Base-by-base conservation (phyloP, 2,888 invertebrate species). In the Stenoptilia bipunctidactyla region DNA sequence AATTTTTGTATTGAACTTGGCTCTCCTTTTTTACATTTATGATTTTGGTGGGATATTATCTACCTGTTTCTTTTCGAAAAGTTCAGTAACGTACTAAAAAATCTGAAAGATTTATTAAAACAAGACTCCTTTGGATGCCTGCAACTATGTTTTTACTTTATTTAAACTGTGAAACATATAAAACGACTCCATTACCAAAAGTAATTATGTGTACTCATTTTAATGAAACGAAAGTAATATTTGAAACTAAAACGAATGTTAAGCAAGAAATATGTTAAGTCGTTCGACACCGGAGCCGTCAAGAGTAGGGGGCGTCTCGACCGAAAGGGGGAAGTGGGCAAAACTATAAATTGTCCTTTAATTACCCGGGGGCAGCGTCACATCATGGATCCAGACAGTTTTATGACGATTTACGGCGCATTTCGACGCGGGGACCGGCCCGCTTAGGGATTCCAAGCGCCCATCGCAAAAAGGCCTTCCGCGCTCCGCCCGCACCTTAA, bases 351-450 rank as follows among this genome's bases (percentile, higher is more conserved):
- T 85, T 83, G 75, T 84, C 74, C 79, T 84, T 83, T 85, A 85
- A 85, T 85, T 85, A 85, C 85, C 84, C 83, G 74, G 69, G 84
- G 85, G 84, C 85, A 83, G 83, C 85, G 89, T 88, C 89, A 88
- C 88, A 88, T 88, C 88, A 87, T 86, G 85, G 87, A 87, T 86
- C 87, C 85, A 87, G 89, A 88, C 88, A 88, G 87, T 88, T 88
- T 89, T 88, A 89, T 89, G 89, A 88, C 77, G 75, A 79, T 79
- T 79, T 79, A 79, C 77, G 75, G 69, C 77, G 66, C 85, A 83
- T 85, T 85, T 85, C 85, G 85, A 82, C 85, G 86, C 85, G 60
- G 61, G 58, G 57, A 53, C 62, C 53, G 59, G 58, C 61, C 61
- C 63, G 61, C 62, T 60, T 55, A 56, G 82, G 79, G 80, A 80